Evolutionary conservation across 2,797 vertebrate genomes (phyloP).

Genomic region (Hippopotamyrus pictus): DNA sequence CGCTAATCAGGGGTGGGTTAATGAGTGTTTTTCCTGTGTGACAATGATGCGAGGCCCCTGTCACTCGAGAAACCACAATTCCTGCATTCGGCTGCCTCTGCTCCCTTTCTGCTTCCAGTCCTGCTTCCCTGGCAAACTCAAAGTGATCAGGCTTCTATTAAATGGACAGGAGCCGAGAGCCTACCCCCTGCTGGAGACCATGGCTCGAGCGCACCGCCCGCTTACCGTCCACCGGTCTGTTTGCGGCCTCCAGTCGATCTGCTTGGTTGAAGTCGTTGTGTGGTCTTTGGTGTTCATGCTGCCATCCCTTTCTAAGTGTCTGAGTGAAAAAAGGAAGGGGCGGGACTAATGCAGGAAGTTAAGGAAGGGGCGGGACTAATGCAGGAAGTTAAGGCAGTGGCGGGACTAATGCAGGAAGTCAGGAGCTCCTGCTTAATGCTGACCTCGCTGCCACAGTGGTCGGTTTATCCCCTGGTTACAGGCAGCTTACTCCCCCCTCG

Average conservation of each 20-base stretch:
- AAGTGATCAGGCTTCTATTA: not conserved
- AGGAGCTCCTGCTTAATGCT: not conserved
- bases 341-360: not conserved
- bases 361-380: too few relatives aligned
- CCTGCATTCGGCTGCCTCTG: not conserved
- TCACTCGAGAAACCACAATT: not conserved
- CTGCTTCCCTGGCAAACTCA: not conserved
- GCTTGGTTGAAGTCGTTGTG: not conserved
- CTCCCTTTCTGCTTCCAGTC: not conserved
- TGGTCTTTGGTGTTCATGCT: not conserved
- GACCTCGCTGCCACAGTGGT: not conserved
- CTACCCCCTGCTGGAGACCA: not conserved
- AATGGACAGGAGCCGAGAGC: not conserved
- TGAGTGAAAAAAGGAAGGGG: not conserved
- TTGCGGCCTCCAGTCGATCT: not conserved
- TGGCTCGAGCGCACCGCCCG: not conserved
- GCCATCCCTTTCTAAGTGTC: not conserved
- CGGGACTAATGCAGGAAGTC: not conserved
- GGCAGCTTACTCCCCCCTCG: not conserved
- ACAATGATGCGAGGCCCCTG: not conserved
- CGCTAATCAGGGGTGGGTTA: not conserved
- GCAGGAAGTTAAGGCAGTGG: not conserved
- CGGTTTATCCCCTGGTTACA: not conserved
- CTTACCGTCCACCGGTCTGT: not conserved
- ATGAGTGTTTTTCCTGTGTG: not conserved